phyloP scores from a whole-genome alignment of 1,140 invertebrate species.

The Aricia agestis region DNA sequence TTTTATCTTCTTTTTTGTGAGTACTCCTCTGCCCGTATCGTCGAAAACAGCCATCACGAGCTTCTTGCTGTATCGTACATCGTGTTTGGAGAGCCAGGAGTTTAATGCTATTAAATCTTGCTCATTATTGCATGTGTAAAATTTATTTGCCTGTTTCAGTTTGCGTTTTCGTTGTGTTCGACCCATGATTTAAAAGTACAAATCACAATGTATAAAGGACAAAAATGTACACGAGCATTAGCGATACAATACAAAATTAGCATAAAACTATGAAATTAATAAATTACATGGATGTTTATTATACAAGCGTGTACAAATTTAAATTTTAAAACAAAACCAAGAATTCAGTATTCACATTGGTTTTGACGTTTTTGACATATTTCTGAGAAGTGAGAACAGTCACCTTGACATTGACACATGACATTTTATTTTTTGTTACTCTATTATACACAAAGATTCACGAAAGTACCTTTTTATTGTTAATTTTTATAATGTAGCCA shows the following conservation, averaged over 20 bases:
- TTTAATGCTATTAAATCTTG: slow-evolving; percentile 64
- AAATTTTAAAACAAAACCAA: too few relatives aligned
- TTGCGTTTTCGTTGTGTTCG: slow-evolving; percentile 71
- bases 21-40: slow-evolving; percentile 78
- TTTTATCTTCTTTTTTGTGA: slow-evolving; percentile 73
- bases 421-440: too few relatives aligned
- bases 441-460: too few relatives aligned
- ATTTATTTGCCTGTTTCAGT: slow-evolving; percentile 50
- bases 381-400: too few relatives aligned
- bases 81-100: slow-evolving; percentile 67
- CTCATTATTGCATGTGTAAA: slow-evolving; percentile 49
- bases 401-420: too few relatives aligned
- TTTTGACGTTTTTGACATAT: too few relatives aligned
- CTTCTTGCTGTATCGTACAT: slow-evolving; percentile 60
- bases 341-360: too few relatives aligned
- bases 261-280: slow-evolving; percentile 3
- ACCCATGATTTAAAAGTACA: slow-evolving; percentile 59
- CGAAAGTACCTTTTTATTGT: too few relatives aligned
- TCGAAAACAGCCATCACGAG: slow-evolving; percentile 69
- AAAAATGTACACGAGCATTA: not conserved
- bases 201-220: not conserved
- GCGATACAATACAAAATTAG: not conserved
- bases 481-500: too few relatives aligned
- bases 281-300: not conserved
- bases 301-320: not conserved